phyloP scores from a whole-genome alignment of 2,797 vertebrate species.

The Rhynchonycteris naso region DNA sequence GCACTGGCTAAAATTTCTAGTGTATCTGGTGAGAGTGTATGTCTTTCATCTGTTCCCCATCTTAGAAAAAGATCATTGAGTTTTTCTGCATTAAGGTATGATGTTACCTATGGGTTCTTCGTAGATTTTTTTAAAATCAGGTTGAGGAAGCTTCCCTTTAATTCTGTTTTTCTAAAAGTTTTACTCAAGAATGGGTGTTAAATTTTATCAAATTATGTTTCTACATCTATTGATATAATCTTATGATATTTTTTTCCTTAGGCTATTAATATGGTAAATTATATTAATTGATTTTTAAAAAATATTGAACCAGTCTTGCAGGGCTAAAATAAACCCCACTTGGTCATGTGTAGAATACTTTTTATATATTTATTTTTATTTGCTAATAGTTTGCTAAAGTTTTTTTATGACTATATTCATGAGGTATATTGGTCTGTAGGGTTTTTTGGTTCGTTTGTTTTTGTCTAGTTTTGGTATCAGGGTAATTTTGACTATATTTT shows the following conservation, averaged over 20 bases:
- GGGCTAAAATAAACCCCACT: neutral
- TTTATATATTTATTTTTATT: neutral
- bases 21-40: neutral
- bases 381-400: neutral
- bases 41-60: neutral
- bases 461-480: neutral
- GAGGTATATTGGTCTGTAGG: neutral
- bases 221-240: neutral
- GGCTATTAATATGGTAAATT: neutral
- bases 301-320: neutral
- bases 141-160: neutral
- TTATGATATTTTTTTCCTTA: neutral
- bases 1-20: neutral
- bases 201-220: slow-evolving; percentile 29
- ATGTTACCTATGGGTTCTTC: neutral
- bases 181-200: neutral
- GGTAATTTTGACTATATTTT: neutral
- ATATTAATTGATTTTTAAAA: neutral
- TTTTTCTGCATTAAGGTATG: neutral
- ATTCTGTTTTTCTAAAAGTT: neutral
- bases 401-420: neutral
- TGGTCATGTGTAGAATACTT: neutral
- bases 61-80: neutral
- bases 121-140: neutral
- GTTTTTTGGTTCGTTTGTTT: neutral